Percentiles rank a stretch among this genome's conserved stretches.
Conservation (phyloP, 30 jellyfish, hydroid and myxozoan genomes). For the Euphysa ruthae region DNA sequence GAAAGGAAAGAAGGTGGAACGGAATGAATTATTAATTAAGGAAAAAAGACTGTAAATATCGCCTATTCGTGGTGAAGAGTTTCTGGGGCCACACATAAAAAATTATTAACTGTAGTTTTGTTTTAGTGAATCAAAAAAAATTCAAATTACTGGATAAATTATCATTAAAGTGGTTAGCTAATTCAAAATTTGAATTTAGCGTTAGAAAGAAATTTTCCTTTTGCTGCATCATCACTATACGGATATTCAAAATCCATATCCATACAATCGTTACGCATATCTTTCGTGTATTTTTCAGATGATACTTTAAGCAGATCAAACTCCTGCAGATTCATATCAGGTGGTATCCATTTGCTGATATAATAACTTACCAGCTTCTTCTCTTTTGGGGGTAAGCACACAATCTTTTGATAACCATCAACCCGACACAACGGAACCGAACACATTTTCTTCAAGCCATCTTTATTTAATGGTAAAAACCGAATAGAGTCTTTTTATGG, state of each 20-base stretch:
- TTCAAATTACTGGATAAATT: no score
- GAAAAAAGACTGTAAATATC: no score
- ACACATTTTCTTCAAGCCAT: conserved; percentile 2
- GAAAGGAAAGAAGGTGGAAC: no score
- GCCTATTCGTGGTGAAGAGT: no score
- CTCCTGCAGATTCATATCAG: conserved; percentile 5
- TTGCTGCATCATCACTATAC: conserved; percentile 5
- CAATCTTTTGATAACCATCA: conserved; percentile 1
- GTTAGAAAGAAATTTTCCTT: not conserved
- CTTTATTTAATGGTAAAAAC: not conserved
- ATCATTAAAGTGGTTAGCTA: no score
- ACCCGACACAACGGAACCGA: not conserved
- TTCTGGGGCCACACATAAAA: no score
- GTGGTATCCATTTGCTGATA: not conserved
- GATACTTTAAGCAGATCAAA: conserved; percentile 3
- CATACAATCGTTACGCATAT: conserved; percentile 3
- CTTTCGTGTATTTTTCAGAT: not conserved
- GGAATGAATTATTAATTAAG: no score
- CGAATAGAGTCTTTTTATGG: conserved; percentile 1
- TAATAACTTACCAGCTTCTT: not conserved
- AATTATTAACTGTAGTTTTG: no score
- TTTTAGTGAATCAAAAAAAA: no score
- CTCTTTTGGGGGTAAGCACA: not conserved
- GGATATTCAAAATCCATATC: not conserved
- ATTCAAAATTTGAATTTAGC: not conserved